These are phyloP conservation scores for Eurypyga helias DNA, from an alignment of 2,113 vertebrate genomes.

Conservation along the genomic window DNA sequence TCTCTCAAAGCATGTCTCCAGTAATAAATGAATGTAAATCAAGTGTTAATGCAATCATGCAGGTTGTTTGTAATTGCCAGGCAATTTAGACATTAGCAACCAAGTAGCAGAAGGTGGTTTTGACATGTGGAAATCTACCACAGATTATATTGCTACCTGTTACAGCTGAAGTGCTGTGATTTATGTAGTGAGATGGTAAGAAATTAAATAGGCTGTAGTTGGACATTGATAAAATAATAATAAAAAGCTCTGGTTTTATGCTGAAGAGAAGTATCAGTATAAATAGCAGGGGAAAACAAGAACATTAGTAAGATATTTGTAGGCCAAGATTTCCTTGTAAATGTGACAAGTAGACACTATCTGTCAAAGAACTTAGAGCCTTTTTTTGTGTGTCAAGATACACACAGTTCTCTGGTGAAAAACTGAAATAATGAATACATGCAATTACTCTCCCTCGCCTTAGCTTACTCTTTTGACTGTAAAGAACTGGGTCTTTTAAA, in stretches of 20 bases:
- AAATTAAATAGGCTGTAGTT: not conserved
- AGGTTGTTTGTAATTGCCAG: not conserved
- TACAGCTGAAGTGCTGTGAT: not conserved
- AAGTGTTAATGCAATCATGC: not conserved
- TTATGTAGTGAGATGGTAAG: not conserved
- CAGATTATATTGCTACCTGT: not conserved
- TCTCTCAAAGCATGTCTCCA: not conserved
- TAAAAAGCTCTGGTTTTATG: not conserved
- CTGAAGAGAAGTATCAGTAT: not conserved
- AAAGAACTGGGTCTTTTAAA: not conserved
- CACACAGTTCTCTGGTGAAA: conserved; percentile 6
- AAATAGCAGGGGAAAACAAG: not conserved
- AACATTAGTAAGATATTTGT: not conserved
- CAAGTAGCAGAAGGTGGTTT: conserved; percentile 8
- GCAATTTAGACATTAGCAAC: conserved; percentile 17
- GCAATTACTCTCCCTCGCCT: not conserved
- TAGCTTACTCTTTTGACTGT: not conserved
- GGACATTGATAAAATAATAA: not conserved
- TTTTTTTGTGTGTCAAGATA: not conserved
- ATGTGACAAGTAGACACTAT: not conserved
- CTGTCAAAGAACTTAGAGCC: not conserved
- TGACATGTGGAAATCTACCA: not conserved
- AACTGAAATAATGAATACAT: not conserved
- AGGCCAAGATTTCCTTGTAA: not conserved
- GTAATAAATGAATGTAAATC: not conserved